Percentiles rank a stretch among this genome's conserved stretches.
Conservation (phyloP, 1,140 invertebrate species). For the Spodoptera frugiperda region DNA sequence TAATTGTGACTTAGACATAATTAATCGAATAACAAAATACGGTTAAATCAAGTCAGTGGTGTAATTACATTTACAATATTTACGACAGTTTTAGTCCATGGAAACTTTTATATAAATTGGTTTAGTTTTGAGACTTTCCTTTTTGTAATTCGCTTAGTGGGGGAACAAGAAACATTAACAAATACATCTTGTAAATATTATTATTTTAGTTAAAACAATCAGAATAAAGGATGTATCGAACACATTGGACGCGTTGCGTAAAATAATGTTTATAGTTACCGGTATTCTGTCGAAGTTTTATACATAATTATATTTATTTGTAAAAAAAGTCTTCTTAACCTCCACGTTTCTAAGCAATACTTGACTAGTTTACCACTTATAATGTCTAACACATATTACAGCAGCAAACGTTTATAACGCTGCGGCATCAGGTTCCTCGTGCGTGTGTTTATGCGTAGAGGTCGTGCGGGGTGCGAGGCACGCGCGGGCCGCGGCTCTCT, state of each 20-base stretch:
- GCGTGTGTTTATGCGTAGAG: slow-evolving; percentile 63
- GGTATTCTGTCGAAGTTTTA: not conserved
- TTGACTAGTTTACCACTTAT: slow-evolving; percentile 30
- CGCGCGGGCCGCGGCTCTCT: slow-evolving; percentile 58
- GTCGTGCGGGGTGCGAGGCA: slow-evolving; percentile 61
- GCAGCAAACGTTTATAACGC: slow-evolving; percentile 14
- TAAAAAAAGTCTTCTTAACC: not conserved
- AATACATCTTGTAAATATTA: too few relatives aligned
- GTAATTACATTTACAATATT: not conserved
- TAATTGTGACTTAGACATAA: not conserved
- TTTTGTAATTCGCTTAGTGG: too few relatives aligned
- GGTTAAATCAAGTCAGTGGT: not conserved
- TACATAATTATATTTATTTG: slow-evolving; percentile 1
- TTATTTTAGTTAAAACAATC: too few relatives aligned
- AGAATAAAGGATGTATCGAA: too few relatives aligned
- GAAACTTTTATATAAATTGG: too few relatives aligned
- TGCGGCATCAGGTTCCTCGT: not conserved
- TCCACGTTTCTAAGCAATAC: not conserved
- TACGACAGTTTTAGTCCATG: not conserved
- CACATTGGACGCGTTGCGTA: too few relatives aligned
- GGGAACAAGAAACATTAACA: too few relatives aligned
- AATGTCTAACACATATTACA: not conserved
- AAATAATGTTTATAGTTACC: not conserved
- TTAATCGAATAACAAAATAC: not conserved
- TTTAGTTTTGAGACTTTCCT: too few relatives aligned